These are phyloP conservation scores for Aptenodytes forsteri DNA, from an alignment of 2,113 vertebrate genomes.

Conservation along the genomic window DNA sequence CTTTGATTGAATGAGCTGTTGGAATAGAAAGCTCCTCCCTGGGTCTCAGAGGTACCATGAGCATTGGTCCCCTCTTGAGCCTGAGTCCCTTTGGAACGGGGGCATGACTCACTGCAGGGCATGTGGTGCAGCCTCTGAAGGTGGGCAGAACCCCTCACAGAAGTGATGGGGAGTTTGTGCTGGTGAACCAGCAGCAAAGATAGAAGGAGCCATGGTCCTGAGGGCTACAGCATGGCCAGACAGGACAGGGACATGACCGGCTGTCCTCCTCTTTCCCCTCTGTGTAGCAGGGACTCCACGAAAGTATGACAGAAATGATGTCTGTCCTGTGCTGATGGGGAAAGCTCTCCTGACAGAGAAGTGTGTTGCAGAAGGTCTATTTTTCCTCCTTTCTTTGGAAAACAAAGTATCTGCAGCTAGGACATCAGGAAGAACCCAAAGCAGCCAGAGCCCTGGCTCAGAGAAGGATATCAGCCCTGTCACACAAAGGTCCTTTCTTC, in stretches of 20 bases:
- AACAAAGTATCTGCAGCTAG: neutral
- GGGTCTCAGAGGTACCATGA: neutral
- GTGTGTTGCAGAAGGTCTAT: neutral
- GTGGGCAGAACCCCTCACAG: neutral
- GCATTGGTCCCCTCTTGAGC: neutral
- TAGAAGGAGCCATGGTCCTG: neutral
- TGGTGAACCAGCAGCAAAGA: fast-evolving
- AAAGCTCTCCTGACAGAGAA: neutral
- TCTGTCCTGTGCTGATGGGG: neutral
- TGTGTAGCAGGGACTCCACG: neutral
- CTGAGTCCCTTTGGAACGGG: neutral
- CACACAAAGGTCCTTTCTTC: neutral
- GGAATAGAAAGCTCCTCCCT: neutral
- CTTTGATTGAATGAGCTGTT: neutral
- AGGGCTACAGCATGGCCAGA: neutral
- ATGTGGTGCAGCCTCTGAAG: neutral
- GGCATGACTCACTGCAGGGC: neutral
- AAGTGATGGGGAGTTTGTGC: neutral
- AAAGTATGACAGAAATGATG: neutral
- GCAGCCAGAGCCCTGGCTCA: neutral
- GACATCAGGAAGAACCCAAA: neutral
- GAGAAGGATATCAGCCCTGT: neutral
- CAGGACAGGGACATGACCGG: neutral
- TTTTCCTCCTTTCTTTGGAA: neutral
- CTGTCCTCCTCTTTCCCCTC: neutral